Base-by-base conservation (phyloP, 2,888 invertebrate species). In the Pristionchus maxplancki region DNA sequence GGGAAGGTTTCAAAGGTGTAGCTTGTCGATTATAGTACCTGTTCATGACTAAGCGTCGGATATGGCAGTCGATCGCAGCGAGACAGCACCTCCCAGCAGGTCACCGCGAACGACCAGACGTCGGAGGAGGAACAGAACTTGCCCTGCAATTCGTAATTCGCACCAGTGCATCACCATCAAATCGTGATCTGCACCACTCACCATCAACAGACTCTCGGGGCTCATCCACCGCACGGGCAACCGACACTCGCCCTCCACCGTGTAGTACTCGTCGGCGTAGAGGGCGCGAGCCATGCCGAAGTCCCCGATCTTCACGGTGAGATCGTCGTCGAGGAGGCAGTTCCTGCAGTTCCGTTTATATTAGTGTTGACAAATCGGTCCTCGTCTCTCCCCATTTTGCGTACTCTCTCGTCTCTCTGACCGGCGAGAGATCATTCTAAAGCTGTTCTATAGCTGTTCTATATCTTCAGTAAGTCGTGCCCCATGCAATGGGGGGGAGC, bases 51-150 rank as follows among this genome's bases (percentile, higher is more conserved):
- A 90, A 97, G 95, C 89, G 96, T 96, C 88, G 97, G 96, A 95
- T 96, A 97, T 0, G 97, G 97, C 89, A 96, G 96, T 87, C 97
- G 96, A 83, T 97, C 96, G 91, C 97, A 97, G 88, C 97, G 96
- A 17, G 97, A 97, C 93, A 97, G 96, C 89, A 98, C 96, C 95
- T 98, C 97, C 96, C 97, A 97, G 83, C 97, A 95, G 0, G 97
- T 97, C 34, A 97, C 97, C 0, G 97, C 97, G 95, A 97, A 97
- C 24, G 97, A 96, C 97, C 97, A 98, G 1, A 97, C 97, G 95
- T 98, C 97, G 94, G 97, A 97, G 95, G 97, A 97, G 85, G 96
- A 96, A 58, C 97, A 97, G 95, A 97, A 97, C 95, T 97, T 97
- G 87, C 97, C 97, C 97, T 97, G 95, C 62, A 95, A 84, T 40